A percentile compares a stretch with the other conserved stretches of the same genome.
phyloP scores from a whole-genome alignment of 2,113 vertebrate species.

The Philantomba maxwellii region DNA sequence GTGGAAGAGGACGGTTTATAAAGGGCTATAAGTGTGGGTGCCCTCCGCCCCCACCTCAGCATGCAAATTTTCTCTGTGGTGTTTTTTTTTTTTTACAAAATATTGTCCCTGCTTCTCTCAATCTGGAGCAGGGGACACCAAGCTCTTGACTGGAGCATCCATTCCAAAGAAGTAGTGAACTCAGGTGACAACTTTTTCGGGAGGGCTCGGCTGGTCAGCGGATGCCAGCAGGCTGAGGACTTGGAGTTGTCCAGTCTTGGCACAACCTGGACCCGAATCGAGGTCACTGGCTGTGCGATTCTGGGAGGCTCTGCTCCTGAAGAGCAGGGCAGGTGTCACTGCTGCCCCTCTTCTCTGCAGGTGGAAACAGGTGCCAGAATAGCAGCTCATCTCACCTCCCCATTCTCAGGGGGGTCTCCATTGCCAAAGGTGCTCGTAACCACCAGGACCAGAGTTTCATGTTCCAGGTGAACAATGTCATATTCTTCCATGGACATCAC shows the following conservation, averaged over 20 bases:
- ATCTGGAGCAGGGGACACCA: background rate
- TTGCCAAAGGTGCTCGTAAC: constrained; percentile 98
- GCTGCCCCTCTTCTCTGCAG: accelerated
- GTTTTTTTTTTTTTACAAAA: background rate
- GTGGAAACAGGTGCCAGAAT: accelerated
- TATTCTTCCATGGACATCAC: constrained; percentile 97
- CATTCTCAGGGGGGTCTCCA: constrained; percentile 95
- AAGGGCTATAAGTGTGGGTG: background rate
- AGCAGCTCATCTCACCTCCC: constrained; percentile 84
- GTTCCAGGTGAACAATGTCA: constrained; percentile 93
- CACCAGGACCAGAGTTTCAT: constrained; percentile 92
- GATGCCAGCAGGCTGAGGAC: background rate
- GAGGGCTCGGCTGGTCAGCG: accelerated
- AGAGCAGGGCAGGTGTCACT: accelerated
- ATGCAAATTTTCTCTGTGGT: background rate
- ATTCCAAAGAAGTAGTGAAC: background rate
- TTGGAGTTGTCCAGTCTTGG: background rate
- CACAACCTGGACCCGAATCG: background rate
- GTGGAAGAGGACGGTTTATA: too few species aligned
- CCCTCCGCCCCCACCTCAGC: accelerated
- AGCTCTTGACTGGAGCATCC: background rate
- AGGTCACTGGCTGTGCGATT: background rate
- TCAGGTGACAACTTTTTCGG: background rate
- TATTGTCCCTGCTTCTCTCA: background rate
- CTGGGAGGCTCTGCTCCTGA: background rate